phyloP scores from a whole-genome alignment of 1,140 invertebrate species.

The Nilaparvata lugens region DNA sequence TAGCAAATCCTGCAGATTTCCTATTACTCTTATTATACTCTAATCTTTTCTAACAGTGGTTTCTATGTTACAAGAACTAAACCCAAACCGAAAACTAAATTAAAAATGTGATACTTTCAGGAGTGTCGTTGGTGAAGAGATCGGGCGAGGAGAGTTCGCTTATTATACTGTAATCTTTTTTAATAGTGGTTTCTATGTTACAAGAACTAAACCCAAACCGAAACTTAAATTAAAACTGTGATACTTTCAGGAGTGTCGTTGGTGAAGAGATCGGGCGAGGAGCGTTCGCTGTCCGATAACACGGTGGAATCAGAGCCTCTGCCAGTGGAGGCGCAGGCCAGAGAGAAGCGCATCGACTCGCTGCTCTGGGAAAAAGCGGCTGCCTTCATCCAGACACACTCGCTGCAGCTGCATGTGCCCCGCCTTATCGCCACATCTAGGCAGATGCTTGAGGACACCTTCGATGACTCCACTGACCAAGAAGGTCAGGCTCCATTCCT shows the following conservation, averaged over 20 bases:
- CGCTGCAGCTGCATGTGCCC: slow-evolving; percentile 46
- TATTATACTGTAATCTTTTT: too few relatives aligned
- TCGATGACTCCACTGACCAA: slow-evolving; percentile 17
- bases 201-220: too few relatives aligned
- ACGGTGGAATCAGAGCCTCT: slow-evolving; percentile 21
- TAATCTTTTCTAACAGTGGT: too few relatives aligned
- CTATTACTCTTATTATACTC: too few relatives aligned
- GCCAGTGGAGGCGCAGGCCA: slow-evolving; percentile 23
- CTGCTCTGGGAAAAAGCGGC: slow-evolving; percentile 46
- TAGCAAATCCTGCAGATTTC: too few relatives aligned
- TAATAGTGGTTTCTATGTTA: too few relatives aligned
- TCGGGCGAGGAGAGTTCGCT: slow-evolving; percentile 21
- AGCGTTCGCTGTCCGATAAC: slow-evolving; percentile 22
- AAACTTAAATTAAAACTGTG: too few relatives aligned
- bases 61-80: too few relatives aligned
- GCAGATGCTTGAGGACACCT: slow-evolving; percentile 18
- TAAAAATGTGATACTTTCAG: slow-evolving; percentile 11
- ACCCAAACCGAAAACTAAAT: too few relatives aligned
- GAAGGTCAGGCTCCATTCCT: slow-evolving; percentile 21
- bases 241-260: slow-evolving; percentile 22
- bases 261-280: slow-evolving; percentile 19
- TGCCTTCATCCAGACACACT: slow-evolving; percentile 48
- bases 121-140: slow-evolving; percentile 22
- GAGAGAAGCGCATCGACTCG: slow-evolving; percentile 40
- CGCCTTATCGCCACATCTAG: slow-evolving; percentile 28